Base-by-base conservation (phyloP, 2,797 vertebrate species). In the Pseudochirops corinnae region DNA sequence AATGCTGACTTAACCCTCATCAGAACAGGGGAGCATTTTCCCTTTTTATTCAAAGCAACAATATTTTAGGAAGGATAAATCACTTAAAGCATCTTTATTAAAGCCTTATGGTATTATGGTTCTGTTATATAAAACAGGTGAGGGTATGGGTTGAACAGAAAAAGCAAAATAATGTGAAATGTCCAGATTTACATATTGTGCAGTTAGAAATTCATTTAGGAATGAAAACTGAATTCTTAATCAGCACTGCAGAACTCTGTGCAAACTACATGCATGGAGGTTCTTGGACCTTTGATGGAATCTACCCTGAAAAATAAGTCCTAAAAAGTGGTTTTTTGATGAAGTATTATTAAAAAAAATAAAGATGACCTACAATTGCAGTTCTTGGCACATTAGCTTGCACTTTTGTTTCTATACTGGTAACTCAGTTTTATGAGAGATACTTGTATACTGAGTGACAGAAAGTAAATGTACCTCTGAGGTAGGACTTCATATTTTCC, bases 51-150 rank as follows among this genome's bases (percentile, higher is more conserved):
- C 90, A 96, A 92, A 96, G 33, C 3, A 93, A 58, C 46, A 18
- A 7, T 92, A 58, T 11, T 95, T 53, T 93, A 92, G 95, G 95
- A 97, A 94, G 56, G 58, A 62, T 52, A 12, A 92, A 92, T 90
- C 90, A 50, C 18, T 82, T 87, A 67, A 46, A 87, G 4, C 5
- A 16, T 46, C 5, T 92, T 50, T 82, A 58, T 94, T 87, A 91
- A 96, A 94, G 96, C 16, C 62, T 62, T 55, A 90, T 52, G 1
- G 26, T 56, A 50, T 29, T 94, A 14, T 29, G 94, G 39, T 97
- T 90, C 24, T 90, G 29, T 62, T 46, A 26, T 26, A 50, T 87
- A 50, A 50, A 50, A 87, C 9, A 7, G 92, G 10, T 62, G 55
- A 96, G 13, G 58, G 11, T 21, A 93, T 50, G 50, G 26, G 39